These are phyloP conservation scores for Nipponia nippon DNA, from an alignment of 2,113 vertebrate genomes.

Conservation along the genomic window DNA sequence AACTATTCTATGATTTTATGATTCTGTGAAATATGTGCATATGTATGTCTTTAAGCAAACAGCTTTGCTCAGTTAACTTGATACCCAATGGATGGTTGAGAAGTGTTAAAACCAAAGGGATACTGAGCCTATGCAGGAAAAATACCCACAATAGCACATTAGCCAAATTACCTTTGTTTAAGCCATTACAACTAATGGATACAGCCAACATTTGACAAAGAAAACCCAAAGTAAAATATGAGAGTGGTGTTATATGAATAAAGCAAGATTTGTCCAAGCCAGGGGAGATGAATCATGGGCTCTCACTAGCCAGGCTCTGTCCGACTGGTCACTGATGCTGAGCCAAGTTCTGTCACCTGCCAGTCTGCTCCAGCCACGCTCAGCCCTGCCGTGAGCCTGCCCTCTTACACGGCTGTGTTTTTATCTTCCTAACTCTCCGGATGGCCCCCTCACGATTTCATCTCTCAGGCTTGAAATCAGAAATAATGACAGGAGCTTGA, in stretches of 20 bases:
- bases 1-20: neutral
- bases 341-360: neutral
- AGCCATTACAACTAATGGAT: neutral
- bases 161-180: neutral
- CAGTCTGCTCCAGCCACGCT: accelerated
- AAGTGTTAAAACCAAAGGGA: neutral
- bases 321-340: accelerated
- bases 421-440: neutral
- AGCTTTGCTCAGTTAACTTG: neutral
- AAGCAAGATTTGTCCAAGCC: neutral
- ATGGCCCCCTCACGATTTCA: neutral
- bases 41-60: neutral
- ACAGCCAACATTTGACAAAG: neutral
- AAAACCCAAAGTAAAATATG: neutral
- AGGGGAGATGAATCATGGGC: neutral
- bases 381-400: neutral
- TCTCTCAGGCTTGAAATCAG: neutral
- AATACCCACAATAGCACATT: neutral
- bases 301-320: neutral
- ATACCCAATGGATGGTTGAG: neutral
- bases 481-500: neutral
- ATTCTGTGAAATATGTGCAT: neutral
- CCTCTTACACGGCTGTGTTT: neutral
- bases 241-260: neutral
- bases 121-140: neutral